Evolutionary conservation across 2,113 vertebrate species (phyloP), one percentile per base, ranked within the genome.

Genomic region (Aphyosemion australe): DNA sequence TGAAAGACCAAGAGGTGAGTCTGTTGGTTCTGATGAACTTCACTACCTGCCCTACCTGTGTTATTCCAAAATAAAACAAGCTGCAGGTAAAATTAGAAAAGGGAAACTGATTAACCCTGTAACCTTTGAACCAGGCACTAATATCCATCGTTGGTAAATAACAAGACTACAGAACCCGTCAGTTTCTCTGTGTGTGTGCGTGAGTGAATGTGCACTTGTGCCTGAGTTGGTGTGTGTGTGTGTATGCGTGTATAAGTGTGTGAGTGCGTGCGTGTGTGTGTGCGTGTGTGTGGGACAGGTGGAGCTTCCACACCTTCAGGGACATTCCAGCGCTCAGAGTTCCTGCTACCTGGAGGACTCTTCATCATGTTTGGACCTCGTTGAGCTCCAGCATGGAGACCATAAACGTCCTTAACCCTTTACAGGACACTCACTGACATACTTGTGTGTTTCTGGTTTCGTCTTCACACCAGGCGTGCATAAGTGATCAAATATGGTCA

Each of bases 271-370:
- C 6, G 34, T 37, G 34, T 37, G 34, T 37, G 34, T 37, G 34
- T 37, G 2, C 6, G 34, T 37, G 34, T 5, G 34, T 79, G 84
- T 53, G 49, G 55, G 79, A 54, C 61, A 52, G 54, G 49, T 71
- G 72, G 70, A 74, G 84, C 53, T 5, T 61, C 26, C 39, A 61
- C 12, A 69, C 81, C 87, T 86, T 18, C 56, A 42, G 86, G 83
- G 78, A 82, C 77, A 85, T 88, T 87, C 84, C 80, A 74, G 47
- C 41, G 20, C 52, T 47, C 8, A 20, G 21, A 57, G 67, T 66
- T 85, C 46, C 73, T 14, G 51, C 55, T 13, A 54, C 41, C 55
- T 19, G 66, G 50, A 64, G 32, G 63, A 57, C 32, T n/a, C 51
- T 46, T 61, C 11, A 43, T 46, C 13, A 41, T 26, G 55, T 43